phyloP scores from a whole-genome alignment of 2,113 vertebrate genomes.

The Albula glossodonta region DNA sequence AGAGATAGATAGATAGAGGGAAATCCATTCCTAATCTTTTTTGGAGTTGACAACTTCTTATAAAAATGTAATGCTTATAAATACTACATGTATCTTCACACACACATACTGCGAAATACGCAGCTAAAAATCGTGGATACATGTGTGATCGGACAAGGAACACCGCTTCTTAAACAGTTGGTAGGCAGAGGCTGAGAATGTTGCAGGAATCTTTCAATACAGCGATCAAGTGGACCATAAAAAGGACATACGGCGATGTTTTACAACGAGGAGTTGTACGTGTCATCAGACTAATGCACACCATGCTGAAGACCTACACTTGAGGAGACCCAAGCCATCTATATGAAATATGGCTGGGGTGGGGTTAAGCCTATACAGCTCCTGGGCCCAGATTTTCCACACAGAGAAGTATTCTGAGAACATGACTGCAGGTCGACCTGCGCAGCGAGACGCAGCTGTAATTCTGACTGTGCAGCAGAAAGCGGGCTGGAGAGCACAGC shows the following conservation, averaged over 20 bases:
- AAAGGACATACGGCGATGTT: neutral
- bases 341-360: neutral
- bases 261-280: neutral
- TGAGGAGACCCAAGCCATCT: neutral
- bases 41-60: neutral
- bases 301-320: neutral
- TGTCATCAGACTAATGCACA: neutral
- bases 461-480: neutral
- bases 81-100: neutral
- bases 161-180: neutral
- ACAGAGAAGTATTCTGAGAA: neutral
- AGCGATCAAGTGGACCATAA: neutral
- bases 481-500: neutral
- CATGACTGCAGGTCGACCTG: neutral
- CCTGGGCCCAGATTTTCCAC: neutral
- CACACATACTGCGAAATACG: neutral
- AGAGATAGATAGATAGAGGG: conserved; percentile 33
- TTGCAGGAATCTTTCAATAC: conserved; percentile 1
- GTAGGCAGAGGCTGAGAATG: neutral
- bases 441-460: neutral
- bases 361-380: neutral
- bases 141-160: neutral
- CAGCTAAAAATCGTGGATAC: neutral
- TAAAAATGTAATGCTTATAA: neutral
- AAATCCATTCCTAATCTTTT: conserved; percentile 34